Conservation (phyloP, 1,140 invertebrate species). For the Cydia pomonella region DNA sequence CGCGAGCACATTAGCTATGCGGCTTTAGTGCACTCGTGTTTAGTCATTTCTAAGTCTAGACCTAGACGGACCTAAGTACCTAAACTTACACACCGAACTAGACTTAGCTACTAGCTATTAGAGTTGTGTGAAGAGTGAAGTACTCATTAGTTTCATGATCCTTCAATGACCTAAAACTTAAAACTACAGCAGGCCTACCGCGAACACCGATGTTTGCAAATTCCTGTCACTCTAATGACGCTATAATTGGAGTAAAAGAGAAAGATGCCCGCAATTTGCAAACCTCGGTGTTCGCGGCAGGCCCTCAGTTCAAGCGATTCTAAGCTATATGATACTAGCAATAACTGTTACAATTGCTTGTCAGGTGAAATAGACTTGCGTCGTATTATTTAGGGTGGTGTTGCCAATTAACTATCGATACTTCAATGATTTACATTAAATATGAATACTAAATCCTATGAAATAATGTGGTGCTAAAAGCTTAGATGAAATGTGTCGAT, state of each 20-base stretch:
- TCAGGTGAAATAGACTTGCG: neutral
- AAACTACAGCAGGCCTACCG: no score
- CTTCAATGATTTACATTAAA: neutral
- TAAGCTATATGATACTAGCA: neutral
- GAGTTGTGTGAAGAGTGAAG: neutral
- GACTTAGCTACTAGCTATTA: neutral
- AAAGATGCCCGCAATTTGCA: no score
- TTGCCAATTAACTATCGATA: neutral
- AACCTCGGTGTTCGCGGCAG: no score
- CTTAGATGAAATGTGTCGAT: neutral
- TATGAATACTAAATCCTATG: neutral
- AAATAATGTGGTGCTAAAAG: conserved; percentile 2
- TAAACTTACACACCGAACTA: neutral
- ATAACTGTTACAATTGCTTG: neutral
- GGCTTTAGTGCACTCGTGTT: conserved; percentile 57
- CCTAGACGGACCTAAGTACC: neutral
- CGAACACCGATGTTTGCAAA: no score
- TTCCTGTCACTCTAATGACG: no score
- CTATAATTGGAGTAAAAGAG: no score
- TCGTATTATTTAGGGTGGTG: neutral
- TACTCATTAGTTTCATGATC: neutral
- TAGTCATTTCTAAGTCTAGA: conserved; percentile 46
- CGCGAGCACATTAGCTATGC: conserved; percentile 62
- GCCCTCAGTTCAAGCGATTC: neutral
- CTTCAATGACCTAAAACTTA: neutral